Conservation (phyloP, 2,888 invertebrate genomes). For the Macroteleia sp. region DNA sequence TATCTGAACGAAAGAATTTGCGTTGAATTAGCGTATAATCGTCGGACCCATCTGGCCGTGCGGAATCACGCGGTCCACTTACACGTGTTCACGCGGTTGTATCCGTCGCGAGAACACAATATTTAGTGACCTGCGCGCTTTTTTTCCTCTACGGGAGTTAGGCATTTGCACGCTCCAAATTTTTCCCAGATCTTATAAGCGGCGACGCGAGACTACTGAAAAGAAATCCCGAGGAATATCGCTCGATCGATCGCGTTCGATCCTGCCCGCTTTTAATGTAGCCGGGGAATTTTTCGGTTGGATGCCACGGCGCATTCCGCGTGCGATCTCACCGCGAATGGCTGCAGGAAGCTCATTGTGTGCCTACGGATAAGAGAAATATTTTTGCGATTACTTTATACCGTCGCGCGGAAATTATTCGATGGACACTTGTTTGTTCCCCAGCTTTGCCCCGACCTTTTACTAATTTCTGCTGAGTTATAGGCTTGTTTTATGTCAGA, state of each 20-base stretch:
- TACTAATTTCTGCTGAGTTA: slow-evolving; percentile 56
- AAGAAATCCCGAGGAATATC: slow-evolving; percentile 54
- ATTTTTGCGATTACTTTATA: slow-evolving; percentile 46
- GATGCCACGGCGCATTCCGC: slow-evolving; percentile 55
- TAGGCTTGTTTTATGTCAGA: slow-evolving; percentile 16
- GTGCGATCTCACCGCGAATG: slow-evolving; percentile 27
- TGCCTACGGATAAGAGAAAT: slow-evolving; percentile 29
- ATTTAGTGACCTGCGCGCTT: slow-evolving; percentile 75
- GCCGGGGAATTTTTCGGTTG: slow-evolving; percentile 56
- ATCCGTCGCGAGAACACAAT: slow-evolving; percentile 83
- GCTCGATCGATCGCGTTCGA: slow-evolving; percentile 62
- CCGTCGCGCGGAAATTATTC: slow-evolving; percentile 44
- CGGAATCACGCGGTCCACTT: slow-evolving; percentile 82
- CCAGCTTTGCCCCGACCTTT: slow-evolving; percentile 37
- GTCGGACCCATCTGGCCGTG: slow-evolving; percentile 82
- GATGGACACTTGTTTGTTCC: slow-evolving; percentile 56
- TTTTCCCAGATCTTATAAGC: slow-evolving; percentile 66
- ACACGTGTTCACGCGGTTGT: slow-evolving; percentile 82
- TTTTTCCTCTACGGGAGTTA: slow-evolving; percentile 65
- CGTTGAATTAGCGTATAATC: slow-evolving; percentile 84
- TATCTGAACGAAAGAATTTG: slow-evolving; percentile 82
- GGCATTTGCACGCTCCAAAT: slow-evolving; percentile 68
- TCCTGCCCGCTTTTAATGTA: slow-evolving; percentile 57
- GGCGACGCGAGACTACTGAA: slow-evolving; percentile 54
- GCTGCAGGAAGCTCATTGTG: slow-evolving; percentile 53